Base-by-base conservation (phyloP, 53 echinoderm and acorn worm species). In the Temnopleurus reevesii region DNA sequence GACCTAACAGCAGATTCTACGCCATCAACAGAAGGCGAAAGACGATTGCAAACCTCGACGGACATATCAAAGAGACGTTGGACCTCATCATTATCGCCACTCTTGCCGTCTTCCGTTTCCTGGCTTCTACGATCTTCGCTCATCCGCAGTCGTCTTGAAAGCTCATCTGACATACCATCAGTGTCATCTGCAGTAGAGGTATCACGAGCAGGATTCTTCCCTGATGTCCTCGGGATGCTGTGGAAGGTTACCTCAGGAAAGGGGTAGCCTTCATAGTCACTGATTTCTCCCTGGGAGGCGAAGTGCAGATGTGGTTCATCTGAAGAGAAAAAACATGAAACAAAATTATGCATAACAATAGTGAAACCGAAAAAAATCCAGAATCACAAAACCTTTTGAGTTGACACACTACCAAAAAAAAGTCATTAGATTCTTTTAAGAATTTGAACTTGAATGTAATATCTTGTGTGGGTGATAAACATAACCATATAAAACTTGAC, bases 191-290 rank as follows among this genome's bases (percentile, higher is more conserved):
- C n/a, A 21, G 24, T 84, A 18, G 86, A 19, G 47, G 25, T 18
- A 0, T 36, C 71, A 0, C 1, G 55, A 36, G 35, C 8, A 12
- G 45, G 9, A 13, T 19, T 65, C 28, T 25, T 26, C 35, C 51
- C 29, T 2, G 88, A 87, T 18, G 88, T 87, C 35, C 65, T 45
- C 3, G 92, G 77, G 58, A 90, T 46, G 77, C 84, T 45, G 84
- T 92, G 86, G 12, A 92, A 12, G 18, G 92, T 92, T 13, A 90
- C 90, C 90, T 90, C 53, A 10, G 92, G 92, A 63, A 90, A 92
- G 47, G n/a, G 45, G 79, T 84, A 92, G 5, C 64, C 86, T 23
- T 90, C 92, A n/a, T 56, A 54, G 41, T 89, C 89, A 23, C 86
- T 86, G 45, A 86, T 41, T 45, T 86, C 88, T 71, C 51, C 88